These are phyloP conservation scores for Zonotrichia leucophrys DNA, from an alignment of 2,113 vertebrate species.

Conservation along the genomic window DNA sequence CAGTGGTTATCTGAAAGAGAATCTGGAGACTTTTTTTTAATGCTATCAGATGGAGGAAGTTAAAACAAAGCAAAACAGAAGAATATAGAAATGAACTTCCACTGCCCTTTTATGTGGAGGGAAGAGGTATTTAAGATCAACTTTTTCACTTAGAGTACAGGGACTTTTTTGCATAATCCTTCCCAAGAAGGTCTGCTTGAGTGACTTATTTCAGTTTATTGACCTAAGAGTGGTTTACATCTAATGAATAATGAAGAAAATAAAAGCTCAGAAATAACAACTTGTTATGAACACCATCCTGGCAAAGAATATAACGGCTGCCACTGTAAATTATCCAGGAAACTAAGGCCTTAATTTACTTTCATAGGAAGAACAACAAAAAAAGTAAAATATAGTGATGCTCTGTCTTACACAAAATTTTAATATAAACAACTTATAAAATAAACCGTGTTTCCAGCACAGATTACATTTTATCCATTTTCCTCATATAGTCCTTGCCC, in stretches of 20 bases:
- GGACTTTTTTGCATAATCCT: not conserved
- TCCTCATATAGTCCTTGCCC: not conserved
- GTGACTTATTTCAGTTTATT: not conserved
- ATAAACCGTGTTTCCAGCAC: not conserved
- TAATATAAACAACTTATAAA: conserved; percentile 2
- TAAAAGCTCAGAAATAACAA: not conserved
- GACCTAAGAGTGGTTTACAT: not conserved
- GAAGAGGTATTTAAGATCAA: not conserved
- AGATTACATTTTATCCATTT: not conserved
- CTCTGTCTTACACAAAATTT: not conserved
- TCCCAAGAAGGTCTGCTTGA: not conserved
- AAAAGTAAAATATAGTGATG: not conserved
- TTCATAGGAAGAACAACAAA: not conserved
- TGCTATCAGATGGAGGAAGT: not conserved
- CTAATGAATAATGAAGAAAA: conserved; percentile 3
- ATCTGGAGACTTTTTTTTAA: conserved; percentile 14
- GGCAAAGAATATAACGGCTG: not conserved
- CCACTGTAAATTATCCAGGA: not conserved
- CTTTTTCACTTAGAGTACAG: not conserved
- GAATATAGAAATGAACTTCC: not conserved
- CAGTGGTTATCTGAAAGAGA: conserved; percentile 20
- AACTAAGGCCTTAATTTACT: not conserved
- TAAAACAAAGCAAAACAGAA: not conserved
- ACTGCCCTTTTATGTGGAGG: not conserved
- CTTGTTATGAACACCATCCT: not conserved